Base-by-base conservation (phyloP, 2,888 invertebrate species). In the Calameuta pallipes region DNA sequence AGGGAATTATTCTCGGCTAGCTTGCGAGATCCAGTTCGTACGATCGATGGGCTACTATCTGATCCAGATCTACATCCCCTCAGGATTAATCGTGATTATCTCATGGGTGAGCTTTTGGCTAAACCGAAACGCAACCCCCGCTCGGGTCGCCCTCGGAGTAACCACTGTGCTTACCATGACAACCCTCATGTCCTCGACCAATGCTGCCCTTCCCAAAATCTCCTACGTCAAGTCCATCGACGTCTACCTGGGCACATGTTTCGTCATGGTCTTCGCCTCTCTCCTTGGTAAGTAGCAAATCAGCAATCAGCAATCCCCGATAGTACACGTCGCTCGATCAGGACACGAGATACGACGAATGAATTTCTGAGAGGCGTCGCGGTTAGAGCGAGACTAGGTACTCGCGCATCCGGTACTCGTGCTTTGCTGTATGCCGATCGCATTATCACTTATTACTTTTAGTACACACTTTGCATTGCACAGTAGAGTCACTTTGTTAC, bases 231-330 rank as follows among this genome's bases (percentile, higher is more conserved):
- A 98, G 93, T 97, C 97, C 88, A 98, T 98, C 92, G 98, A 98
- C 93, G 98, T 98, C 89, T 98, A 98, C 93, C 94, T 98, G 93
- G 98, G 98, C 90, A 98, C 98, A 90, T 98, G 98, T 94, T 98
- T 98, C 96, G 97, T 98, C 92, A 98, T 98, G 98, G 98, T 98
- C 92, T 98, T 98, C 94, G 98, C 98, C 89, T 98, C 98, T 92
- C 94, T 99, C 91, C 93, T 99, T 93, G 98, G 97, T 97, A 94
- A 95, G 94, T 92, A 73, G 80, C 79, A 80, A 85, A 75, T 82
- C 78, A 69, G 76, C 76, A 76, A 76, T 77, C 77, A 78, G 76
- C 78, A 56, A 56, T 56, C 56, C 56, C 56, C 56, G 56, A 56
- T 56, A 56, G 56, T 56, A 6, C 23, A 56, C 56, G 56, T 56